Base-by-base conservation (phyloP, 1,140 invertebrate species). In the Capitella teleta region DNA sequence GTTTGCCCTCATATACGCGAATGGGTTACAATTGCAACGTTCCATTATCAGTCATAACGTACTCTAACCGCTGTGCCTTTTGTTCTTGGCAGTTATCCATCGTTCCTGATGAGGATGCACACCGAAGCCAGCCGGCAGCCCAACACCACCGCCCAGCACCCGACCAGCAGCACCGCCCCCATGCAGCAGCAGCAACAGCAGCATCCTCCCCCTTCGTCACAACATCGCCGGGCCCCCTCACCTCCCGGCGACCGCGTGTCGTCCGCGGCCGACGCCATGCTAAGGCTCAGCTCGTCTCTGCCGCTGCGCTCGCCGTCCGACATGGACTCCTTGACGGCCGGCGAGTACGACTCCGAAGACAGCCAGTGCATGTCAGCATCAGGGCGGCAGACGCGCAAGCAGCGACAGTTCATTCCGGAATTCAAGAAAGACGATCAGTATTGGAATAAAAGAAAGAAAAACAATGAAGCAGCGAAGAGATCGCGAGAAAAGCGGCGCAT, bases 371-470 rank as follows among this genome's bases (percentile, higher is more conserved):
- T n/a, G 30, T 18, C 25, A 16, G 26, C 25, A 16, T 23, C 21
- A 16, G 18, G 19, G 5, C 42, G 26, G 26, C 42, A 44, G 4
- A 44, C 54, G 5, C 55, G 92, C 47, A 95, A 95, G 63, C 89
- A 94, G 64, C 78, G 92, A 1, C 91, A 95, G 64, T 96, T 96
- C 69, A 95, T 94, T 45, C 92, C 92, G 0, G 92, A 96, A 61
- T 90, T 83, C 67, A 93, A 92, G 63, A 98, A 97, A 68, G 92
- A 98, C 62, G 87, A 94, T 58, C 87, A 85, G 58, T 97, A 98
- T 72, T 98, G 93, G 93, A 91, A 96, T 70, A 78, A 92, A 25
- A 77, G 93, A 34, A 77, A 90, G 34, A 79, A 91, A 26, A 97
- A 97, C 73, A 98, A 98, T 70, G 92, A 96, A 68, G 87, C 93